Base-by-base conservation (phyloP, 2,797 vertebrate species). In the Pangasius macronema region DNA sequence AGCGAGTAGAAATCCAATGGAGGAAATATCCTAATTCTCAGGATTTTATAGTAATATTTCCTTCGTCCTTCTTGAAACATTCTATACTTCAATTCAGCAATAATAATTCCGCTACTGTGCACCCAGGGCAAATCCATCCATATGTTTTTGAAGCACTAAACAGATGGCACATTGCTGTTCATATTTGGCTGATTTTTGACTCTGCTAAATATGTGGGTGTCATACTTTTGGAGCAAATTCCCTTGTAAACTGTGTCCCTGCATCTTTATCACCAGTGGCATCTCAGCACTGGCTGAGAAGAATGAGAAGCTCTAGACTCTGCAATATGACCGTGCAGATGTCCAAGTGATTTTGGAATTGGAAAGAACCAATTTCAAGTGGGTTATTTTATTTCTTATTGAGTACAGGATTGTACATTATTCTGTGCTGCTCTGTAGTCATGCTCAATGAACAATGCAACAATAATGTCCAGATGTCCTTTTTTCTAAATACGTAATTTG, bases 181-280 rank as follows among this genome's bases (percentile, higher is more conserved):
- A 76, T 36, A 65, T 76, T 85, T 63, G 72, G 46, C 39, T 36
- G 16, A 27, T 63, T 51, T 85, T 3, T 61, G 39, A 85, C 70
- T 84, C 51, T 42, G 70, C 27, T 61, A 76, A 63, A 85, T 42
- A 61, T 33, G 39, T 84, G 30, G 51, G 63, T 27, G 11, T 77
- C 59, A 67, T 53, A 86, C 70, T 57, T 81, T 36, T 42, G 51
- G 33, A 86, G 24, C 11, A 33, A 81, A 86, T 55, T 36, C 30
- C 65, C 51, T 49, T 33, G 33, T 30, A 27, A n/a, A 59, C 76
- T 3, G 22, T 11, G 16, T 39, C 39, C 27, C 14, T 39, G 42
- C 6, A n/a, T 51, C 81, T 51, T 67, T 49, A 83, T 83, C 42
- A 67, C 61, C 42, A 30, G 39, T 16, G 3, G 76, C 18, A 39